Percentiles rank a stretch among this genome's conserved stretches.
Conservation (phyloP, 2,888 invertebrate genomes). For the Stenoptilia bipunctidactyla region DNA sequence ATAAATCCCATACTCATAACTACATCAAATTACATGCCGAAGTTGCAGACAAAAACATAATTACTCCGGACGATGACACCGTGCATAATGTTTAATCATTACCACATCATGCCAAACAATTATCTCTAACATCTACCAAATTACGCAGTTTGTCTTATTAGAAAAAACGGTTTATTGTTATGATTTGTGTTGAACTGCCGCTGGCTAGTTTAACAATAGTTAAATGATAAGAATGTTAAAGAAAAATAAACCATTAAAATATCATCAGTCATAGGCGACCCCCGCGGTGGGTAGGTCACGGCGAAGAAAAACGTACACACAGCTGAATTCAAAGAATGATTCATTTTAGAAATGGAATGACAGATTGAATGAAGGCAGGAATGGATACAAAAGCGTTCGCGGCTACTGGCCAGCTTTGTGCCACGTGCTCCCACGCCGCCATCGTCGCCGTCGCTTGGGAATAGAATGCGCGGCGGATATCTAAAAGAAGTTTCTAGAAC, state of each 20-base stretch:
- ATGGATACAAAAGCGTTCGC: constrained; percentile 39
- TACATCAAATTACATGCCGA: too few relatives aligned
- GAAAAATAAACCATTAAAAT: constrained; percentile 69
- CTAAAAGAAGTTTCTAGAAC: too few relatives aligned
- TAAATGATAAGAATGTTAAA: constrained; percentile 60
- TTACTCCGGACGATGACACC: background rate
- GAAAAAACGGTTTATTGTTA: background rate
- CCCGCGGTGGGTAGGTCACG: constrained; percentile 65
- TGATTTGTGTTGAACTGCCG: constrained; percentile 11
- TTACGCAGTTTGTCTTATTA: background rate
- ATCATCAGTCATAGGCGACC: constrained; percentile 62
- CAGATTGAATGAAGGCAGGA: constrained; percentile 61
- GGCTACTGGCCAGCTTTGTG: constrained; percentile 52
- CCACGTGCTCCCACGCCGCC: constrained; percentile 40
- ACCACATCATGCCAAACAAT: constrained; percentile 1
- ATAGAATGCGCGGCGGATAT: too few relatives aligned
- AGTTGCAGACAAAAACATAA: too few relatives aligned
- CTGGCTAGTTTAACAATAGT: constrained; percentile 46
- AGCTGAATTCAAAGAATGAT: constrained; percentile 64
- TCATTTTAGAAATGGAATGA: constrained; percentile 70
- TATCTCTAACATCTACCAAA: background rate
- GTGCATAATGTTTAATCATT: background rate
- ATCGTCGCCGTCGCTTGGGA: background rate
- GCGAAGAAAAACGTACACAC: constrained; percentile 49
- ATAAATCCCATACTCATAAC: background rate